phyloP scores from a whole-genome alignment of 1,140 invertebrate genomes.

The Paraescarpia echinospica region DNA sequence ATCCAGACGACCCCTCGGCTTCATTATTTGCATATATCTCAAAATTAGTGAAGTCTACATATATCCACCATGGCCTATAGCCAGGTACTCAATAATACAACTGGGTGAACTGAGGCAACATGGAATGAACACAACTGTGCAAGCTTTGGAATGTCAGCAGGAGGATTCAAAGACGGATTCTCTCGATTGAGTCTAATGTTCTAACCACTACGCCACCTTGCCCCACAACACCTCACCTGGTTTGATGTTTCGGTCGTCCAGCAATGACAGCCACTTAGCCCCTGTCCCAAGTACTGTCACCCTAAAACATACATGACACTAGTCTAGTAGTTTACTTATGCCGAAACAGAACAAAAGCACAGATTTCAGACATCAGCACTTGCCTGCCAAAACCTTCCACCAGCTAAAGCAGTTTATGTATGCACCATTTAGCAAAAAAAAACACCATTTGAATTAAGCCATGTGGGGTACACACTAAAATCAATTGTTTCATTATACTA shows the following conservation, averaged over 20 bases:
- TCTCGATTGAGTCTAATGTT: too few species aligned
- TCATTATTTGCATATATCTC: too few species aligned
- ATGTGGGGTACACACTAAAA: too few species aligned
- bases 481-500: neutral
- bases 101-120: too few species aligned
- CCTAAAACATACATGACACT: constrained; percentile 42
- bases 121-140: too few species aligned
- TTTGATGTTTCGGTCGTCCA: constrained; percentile 58
- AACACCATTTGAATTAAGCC: neutral
- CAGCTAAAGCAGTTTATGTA: neutral
- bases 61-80: neutral
- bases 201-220: too few species aligned
- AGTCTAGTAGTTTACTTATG: neutral
- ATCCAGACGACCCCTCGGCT: too few species aligned
- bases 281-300: constrained; percentile 66
- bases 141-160: neutral
- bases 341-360: neutral
- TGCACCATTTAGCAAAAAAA: neutral
- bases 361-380: neutral
- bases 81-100: neutral
- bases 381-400: too few species aligned
- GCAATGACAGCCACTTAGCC: constrained; percentile 65
- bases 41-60: too few species aligned
- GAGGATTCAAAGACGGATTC: constrained; percentile 8
- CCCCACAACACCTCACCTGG: constrained; percentile 53